phyloP scores from a whole-genome alignment of 2,888 invertebrate genomes.

The Drosophila emarginata region DNA sequence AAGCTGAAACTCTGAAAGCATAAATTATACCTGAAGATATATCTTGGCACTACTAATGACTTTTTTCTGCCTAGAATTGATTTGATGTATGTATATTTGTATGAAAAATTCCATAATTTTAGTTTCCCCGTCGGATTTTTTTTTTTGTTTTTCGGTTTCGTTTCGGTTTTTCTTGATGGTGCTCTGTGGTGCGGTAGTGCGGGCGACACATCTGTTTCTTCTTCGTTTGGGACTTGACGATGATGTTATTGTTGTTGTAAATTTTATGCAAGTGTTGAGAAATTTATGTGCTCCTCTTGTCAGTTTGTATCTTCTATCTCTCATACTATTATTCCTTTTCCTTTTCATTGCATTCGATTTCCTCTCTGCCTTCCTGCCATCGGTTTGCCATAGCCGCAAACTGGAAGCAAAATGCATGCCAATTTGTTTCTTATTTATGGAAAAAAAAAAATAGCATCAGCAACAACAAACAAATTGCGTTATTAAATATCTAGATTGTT shows the following conservation, averaged over 20 bases:
- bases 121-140: neutral
- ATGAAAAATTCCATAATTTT: neutral
- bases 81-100: too few species aligned
- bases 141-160: neutral
- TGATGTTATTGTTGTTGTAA: constrained; percentile 59
- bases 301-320: constrained; percentile 37
- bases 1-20: too few species aligned
- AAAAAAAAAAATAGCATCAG: constrained; percentile 33
- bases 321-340: neutral
- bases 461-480: constrained; percentile 34
- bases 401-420: constrained; percentile 66
- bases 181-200: neutral
- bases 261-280: constrained; percentile 75
- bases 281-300: constrained; percentile 68
- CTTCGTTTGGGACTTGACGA: constrained; percentile 24
- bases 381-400: neutral
- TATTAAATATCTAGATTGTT: constrained; percentile 57
- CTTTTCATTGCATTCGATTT: neutral
- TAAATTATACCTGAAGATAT: too few species aligned
- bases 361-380: neutral
- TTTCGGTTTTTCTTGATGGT: neutral
- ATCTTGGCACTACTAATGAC: too few species aligned
- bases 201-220: constrained; percentile 64
- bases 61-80: too few species aligned
- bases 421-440: constrained; percentile 73